Conservation (phyloP, 2,113 vertebrate genomes). For the Xenopus laevis region DNA sequence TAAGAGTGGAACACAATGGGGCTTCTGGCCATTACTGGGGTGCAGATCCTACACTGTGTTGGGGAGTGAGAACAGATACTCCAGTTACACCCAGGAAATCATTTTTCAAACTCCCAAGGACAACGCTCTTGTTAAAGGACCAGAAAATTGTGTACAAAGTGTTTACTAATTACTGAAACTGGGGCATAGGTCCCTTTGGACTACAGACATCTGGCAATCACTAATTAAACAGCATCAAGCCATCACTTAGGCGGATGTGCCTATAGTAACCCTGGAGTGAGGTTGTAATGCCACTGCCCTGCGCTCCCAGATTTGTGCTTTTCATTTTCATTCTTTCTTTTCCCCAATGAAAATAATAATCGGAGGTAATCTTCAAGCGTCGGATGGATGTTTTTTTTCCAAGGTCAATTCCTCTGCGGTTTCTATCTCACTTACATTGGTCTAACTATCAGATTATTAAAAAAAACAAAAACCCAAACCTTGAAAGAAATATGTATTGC, state of each 20-base stretch:
- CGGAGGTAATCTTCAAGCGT: no score
- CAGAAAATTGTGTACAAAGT: constrained; percentile 43
- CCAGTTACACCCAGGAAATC: constrained; percentile 29
- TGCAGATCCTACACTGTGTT: neutral
- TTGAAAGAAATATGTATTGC: no score
- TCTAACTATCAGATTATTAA: no score
- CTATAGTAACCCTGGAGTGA: constrained; percentile 1
- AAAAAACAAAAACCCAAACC: no score
- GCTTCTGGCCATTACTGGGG: neutral
- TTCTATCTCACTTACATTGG: no score
- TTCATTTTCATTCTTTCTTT: neutral
- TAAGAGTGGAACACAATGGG: no score
- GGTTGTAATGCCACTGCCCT: neutral
- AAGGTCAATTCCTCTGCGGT: no score
- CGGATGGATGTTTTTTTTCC: no score
- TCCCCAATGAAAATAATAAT: neutral
- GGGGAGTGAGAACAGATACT: neutral
- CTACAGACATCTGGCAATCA: constrained; percentile 40
- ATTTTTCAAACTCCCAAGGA: constrained; percentile 37
- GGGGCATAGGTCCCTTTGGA: constrained; percentile 40
- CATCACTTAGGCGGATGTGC: constrained; percentile 25
- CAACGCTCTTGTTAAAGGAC: constrained; percentile 31
- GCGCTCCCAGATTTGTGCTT: neutral
- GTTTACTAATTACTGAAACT: constrained; percentile 46
- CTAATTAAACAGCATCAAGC: constrained; percentile 41